Evolutionary conservation across 2,888 invertebrate species (phyloP).

Genomic region (Acanthosepion pharaonis): DNA sequence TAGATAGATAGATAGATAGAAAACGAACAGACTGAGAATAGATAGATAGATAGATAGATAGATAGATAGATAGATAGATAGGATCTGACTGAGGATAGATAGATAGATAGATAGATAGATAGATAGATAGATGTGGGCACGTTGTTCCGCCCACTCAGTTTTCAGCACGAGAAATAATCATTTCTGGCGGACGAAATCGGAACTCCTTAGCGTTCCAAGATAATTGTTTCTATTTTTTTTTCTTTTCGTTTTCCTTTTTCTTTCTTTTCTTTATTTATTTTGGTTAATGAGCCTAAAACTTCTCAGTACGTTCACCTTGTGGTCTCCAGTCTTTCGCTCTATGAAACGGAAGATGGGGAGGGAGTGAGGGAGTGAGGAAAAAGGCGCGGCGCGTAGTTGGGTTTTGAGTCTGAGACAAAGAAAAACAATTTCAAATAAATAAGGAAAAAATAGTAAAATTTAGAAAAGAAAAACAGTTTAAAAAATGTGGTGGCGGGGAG

Average conservation of each 20-base stretch:
- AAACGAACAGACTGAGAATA: too few relatives aligned
- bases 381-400: background rate
- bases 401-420: background rate
- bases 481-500: background rate
- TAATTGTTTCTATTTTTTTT: background rate
- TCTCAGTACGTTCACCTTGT: background rate
- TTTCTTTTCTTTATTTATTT: background rate
- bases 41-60: too few relatives aligned
- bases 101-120: background rate
- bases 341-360: background rate
- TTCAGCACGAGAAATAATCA: background rate
- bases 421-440: background rate
- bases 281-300: background rate
- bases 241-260: background rate
- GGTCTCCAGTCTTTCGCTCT: background rate
- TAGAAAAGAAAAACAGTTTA: background rate
- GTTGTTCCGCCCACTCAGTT: background rate
- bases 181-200: background rate
- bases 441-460: background rate
- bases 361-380: background rate
- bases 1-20: too few relatives aligned
- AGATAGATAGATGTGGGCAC: background rate
- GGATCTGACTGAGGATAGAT: too few relatives aligned
- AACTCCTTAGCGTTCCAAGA: slow-evolving; percentile 13
- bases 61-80: background rate